Evolutionary conservation across 2,797 vertebrate species (phyloP).

Genomic region (Acrossocheilus wenchowensis): DNA sequence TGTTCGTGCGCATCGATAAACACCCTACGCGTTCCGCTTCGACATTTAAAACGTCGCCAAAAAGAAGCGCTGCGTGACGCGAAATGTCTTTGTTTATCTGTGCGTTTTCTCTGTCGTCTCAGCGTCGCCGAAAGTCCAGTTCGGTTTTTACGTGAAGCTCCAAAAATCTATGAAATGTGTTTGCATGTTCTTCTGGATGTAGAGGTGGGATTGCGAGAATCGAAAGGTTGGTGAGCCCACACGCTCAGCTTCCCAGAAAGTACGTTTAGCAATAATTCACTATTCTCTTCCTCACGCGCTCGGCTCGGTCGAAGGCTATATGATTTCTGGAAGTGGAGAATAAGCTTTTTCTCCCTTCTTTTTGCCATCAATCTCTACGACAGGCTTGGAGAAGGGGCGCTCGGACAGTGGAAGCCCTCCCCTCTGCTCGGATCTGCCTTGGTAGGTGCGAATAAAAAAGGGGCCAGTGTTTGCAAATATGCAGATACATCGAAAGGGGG

Average conservation of each 20-base stretch:
- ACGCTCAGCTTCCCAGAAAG: constrained; percentile 84
- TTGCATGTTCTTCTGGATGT: constrained; percentile 93
- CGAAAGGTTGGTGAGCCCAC: constrained; percentile 85
- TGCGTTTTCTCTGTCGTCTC: constrained; percentile 47
- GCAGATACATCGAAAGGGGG: constrained; percentile 76
- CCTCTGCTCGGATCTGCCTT: constrained; percentile 79
- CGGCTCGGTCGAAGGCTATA: constrained; percentile 55
- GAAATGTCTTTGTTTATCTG: constrained; percentile 47
- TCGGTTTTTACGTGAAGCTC: constrained; percentile 91
- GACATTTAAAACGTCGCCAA: constrained; percentile 10
- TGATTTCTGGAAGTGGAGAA: constrained; percentile 68
- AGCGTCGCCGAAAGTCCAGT: constrained; percentile 80
- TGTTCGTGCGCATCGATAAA: constrained; percentile 15
- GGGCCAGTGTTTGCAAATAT: constrained; percentile 69
- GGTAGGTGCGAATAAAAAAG: constrained; percentile 81
- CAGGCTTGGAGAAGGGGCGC: constrained; percentile 67
- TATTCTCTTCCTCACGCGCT: constrained; percentile 59
- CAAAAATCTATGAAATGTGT: constrained; percentile 91
- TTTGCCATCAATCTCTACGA: constrained; percentile 65
- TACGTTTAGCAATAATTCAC: constrained; percentile 75
- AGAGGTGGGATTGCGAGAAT: constrained; percentile 90
- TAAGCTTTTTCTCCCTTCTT: constrained; percentile 70
- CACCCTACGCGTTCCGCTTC: neutral
- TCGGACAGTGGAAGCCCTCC: constrained; percentile 70
- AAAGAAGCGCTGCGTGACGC: constrained; percentile 8